These are phyloP conservation scores for Eudorcas thomsonii DNA, from an alignment of 2,113 vertebrate genomes.

Conservation along the genomic window DNA sequence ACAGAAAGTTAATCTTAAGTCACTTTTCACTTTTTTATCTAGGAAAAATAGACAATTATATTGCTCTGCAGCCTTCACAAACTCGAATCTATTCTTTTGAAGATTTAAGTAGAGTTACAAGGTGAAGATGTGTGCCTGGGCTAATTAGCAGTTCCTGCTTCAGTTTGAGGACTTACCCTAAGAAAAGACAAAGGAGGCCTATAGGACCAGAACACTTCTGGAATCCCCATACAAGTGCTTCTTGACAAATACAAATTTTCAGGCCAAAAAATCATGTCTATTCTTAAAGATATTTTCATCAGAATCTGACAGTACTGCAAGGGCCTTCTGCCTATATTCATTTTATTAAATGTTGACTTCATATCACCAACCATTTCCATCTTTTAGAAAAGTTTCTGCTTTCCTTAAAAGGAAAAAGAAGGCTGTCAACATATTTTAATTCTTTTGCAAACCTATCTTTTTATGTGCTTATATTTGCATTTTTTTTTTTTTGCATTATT, in stretches of 20 bases:
- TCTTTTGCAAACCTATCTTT: conserved; percentile 44
- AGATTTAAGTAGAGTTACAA: conserved; percentile 26
- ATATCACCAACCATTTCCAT: not conserved
- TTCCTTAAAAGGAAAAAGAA: conserved; percentile 30
- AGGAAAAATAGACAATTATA: conserved; percentile 12
- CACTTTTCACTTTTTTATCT: conserved; percentile 14
- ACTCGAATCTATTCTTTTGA: conserved; percentile 32
- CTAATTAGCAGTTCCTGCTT: conserved; percentile 45
- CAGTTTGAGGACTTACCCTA: not conserved
- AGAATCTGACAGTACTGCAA: not conserved
- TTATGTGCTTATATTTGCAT: conserved; percentile 38
- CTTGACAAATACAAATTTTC: conserved; percentile 24
- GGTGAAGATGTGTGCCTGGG: conserved; percentile 8
- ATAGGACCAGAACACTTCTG: not conserved
- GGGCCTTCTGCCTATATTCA: not conserved
- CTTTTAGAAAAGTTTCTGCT: conserved; percentile 40
- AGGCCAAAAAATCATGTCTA: not conserved
- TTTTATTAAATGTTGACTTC: conserved; percentile 44
- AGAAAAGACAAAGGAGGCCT: not conserved
- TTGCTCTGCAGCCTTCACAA: conserved; percentile 25
- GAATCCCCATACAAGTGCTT: not conserved
- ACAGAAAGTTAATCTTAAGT: conserved; percentile 13
- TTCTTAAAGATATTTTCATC: conserved; percentile 44
- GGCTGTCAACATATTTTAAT: conserved; percentile 33
- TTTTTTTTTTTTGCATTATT: conserved; percentile 38